Base-by-base conservation (phyloP, 1,140 invertebrate genomes). In the Antheraea pernyi region DNA sequence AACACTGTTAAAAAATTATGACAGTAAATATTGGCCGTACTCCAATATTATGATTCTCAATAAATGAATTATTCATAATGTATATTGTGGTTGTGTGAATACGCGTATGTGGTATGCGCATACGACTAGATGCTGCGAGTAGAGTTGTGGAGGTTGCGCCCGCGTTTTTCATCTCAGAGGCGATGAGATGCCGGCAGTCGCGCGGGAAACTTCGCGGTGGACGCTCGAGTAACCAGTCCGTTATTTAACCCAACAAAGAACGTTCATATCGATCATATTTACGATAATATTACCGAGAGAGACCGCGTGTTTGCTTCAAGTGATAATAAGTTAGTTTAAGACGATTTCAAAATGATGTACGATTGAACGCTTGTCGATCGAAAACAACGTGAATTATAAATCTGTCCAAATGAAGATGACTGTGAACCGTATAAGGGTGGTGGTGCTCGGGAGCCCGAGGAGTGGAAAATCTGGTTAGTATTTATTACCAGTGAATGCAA, bases 391-490 rank as follows among this genome's bases (percentile, higher is more conserved):
- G 79, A 78, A 78, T 79, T 76, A 75, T 73, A 75, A 85, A 87
- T 71, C 82, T 81, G 69, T 82, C 84, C 87, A 88, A 89, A 92
- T 92, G 90, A 92, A 92, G 88, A 92, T 92, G 88, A 92, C 90
- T 85, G 90, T 95, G 82, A 95, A 94, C 89, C 94, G 95, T 81
- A 95, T 96, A 88, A 93, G 94, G 90, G 95, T 95, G 84, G 95
- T 95, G 89, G 95, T 96, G 80, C 91, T 95, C 75, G 95, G 95
- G 75, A 94, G 94, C 83, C 93, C 94, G 80, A 92, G 94, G 80
- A 95, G 95, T 82, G 95, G 95, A 73, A 96, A 96, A 92, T 95
- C 95, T 84, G 95, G 95, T 95, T 83, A 93, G 93, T 16, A n/a
- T 66, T 70, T 11, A 59, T 67, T 30, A 30, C 11, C 11, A 13